phyloP scores from a whole-genome alignment of 1,140 invertebrate genomes.

The Pseudomyrmex concolor region DNA sequence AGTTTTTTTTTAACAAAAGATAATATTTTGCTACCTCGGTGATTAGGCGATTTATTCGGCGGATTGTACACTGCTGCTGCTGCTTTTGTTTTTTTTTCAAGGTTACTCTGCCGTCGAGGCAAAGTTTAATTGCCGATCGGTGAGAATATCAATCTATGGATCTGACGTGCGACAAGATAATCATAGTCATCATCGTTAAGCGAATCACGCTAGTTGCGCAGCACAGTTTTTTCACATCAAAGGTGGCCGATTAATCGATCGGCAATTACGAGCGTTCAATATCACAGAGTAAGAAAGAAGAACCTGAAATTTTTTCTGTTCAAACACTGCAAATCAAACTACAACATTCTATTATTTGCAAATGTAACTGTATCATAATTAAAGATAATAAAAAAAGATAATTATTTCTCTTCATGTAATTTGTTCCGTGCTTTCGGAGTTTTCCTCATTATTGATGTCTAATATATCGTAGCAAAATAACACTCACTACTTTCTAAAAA shows the following conservation, averaged over 20 bases:
- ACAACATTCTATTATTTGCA: neutral
- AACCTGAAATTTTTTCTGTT: neutral
- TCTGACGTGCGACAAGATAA: slow-evolving; percentile 20
- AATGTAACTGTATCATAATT: no score
- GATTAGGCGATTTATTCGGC: slow-evolving; percentile 4
- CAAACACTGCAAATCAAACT: no score
- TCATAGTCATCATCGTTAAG: neutral
- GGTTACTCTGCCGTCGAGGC: neutral
- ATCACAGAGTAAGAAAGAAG: neutral
- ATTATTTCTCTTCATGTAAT: no score
- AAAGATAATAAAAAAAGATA: no score
- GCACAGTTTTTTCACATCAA: no score
- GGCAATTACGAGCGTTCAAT: neutral
- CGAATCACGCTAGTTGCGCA: neutral
- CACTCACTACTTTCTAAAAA: neutral
- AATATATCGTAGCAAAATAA: neutral
- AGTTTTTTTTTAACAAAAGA: slow-evolving; percentile 1
- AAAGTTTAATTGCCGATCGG: slow-evolving; percentile 1
- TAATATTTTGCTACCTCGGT: slow-evolving; percentile 2
- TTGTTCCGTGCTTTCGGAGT: no score
- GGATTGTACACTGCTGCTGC: neutral
- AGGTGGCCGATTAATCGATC: neutral
- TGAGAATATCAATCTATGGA: neutral
- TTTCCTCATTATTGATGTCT: neutral
- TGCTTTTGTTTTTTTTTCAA: neutral